phyloP scores from a whole-genome alignment of 2,888 invertebrate species.

The Horisme vitalbata region DNA sequence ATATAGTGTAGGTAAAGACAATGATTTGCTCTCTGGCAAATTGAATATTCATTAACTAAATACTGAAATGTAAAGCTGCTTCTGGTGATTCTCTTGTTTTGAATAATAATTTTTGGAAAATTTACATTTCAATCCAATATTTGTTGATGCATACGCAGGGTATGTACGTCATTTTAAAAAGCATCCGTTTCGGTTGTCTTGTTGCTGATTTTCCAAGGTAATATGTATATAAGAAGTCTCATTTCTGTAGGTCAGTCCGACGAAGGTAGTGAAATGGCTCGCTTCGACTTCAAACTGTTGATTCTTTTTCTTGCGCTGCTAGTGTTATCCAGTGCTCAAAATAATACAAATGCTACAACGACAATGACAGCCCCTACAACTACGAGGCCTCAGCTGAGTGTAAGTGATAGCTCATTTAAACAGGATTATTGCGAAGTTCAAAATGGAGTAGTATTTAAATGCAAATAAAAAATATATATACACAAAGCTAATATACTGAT shows the following conservation, averaged over 20 bases:
- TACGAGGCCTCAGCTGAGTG: neutral
- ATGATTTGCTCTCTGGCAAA: conserved; percentile 16
- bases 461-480: no score
- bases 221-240: conserved; percentile 25
- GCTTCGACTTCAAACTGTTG: conserved; percentile 37
- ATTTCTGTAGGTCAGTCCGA: conserved; percentile 25
- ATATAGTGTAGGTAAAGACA: conserved; percentile 16
- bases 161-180: conserved; percentile 18
- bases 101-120: conserved; percentile 36
- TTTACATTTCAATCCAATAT: conserved; percentile 31
- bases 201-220: conserved; percentile 19
- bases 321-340: conserved; percentile 36
- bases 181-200: conserved; percentile 25
- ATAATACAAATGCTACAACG: conserved; percentile 27
- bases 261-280: conserved; percentile 36
- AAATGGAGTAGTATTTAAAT: no score
- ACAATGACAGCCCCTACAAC: neutral
- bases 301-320: conserved; percentile 37
- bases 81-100: conserved; percentile 27
- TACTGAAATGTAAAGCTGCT: conserved; percentile 28
- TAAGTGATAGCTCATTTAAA: neutral
- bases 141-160: conserved; percentile 14
- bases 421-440: no score
- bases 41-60: conserved; percentile 42
- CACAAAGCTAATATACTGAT: no score